Evolutionary conservation across 2,113 vertebrate genomes (phyloP), one percentile per base, ranked within the genome.

Genomic region (Centropus unirufus): DNA sequence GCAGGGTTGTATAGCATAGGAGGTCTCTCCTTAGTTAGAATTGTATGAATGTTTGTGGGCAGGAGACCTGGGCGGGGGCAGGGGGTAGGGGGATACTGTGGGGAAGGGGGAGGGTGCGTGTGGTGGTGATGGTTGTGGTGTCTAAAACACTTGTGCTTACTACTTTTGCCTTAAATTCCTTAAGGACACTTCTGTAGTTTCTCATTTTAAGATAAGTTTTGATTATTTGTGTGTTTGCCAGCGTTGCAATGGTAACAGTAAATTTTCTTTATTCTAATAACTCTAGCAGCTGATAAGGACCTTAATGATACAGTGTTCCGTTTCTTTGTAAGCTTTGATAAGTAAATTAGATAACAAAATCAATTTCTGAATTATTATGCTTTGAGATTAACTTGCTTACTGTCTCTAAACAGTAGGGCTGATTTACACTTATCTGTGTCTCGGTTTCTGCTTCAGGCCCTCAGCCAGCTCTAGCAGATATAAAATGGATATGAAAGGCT

Each of bases 291-390:
- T n/a, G 68, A 52, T 87, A 80, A 75, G 61, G 47, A 69, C 20
- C 27, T 70, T 89, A 54, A 63, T 70, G 61, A 75, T 84, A 55
- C 61, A 55, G 1, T 67, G 39, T 11, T 20, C 49, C 16, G 47
- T 63, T 95, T 89, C 62, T 72, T 64, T 59, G 18, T 76, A 64
- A 87, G 36, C 49, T 93, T 83, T 87, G 81, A 72, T 95, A 29
- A 75, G n/a, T 73, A 52, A 94, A 82, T 42, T 47, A 75, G 61
- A 44, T 91, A 44, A 72, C 40, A 74, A 87, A 87, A 84, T 54
- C n/a, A 26, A 18, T 88, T 91, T 83, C 62, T 75, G 34, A 87
- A 59, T 87, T 89, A 78, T 26, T 80, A 34, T 51, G 19, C 5
- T 77, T 89, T 26, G 9, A 9, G 46, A 82, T 91, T 82, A 87